A percentile compares a stretch with the other conserved stretches of the same genome.
These are phyloP conservation scores for Agelastica alni DNA, from an alignment of 2,888 invertebrate genomes.

Conservation along the genomic window DNA sequence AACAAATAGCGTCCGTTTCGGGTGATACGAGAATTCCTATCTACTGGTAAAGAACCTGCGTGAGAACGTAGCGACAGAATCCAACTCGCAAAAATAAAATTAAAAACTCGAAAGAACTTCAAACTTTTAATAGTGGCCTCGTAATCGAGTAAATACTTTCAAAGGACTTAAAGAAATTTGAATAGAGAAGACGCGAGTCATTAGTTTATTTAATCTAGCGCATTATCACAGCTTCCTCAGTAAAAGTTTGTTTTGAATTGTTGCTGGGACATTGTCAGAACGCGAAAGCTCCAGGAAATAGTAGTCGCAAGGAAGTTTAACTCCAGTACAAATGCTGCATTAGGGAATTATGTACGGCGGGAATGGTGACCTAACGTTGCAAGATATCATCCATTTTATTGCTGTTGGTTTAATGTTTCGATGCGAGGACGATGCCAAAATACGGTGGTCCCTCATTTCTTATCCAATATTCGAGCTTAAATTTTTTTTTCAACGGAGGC, in stretches of 20 bases:
- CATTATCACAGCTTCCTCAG: conserved; percentile 23
- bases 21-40: too few species aligned
- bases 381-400: conserved; percentile 13
- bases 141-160: too few species aligned
- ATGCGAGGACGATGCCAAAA: not conserved
- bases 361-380: conserved; percentile 13
- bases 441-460: too few species aligned
- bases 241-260: conserved; percentile 24
- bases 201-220: conserved; percentile 26
- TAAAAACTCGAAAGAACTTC: too few species aligned
- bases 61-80: too few species aligned
- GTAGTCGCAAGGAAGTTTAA: conserved; percentile 20
- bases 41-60: too few species aligned
- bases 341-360: conserved; percentile 17
- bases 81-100: too few species aligned
- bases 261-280: conserved; percentile 13
- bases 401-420: not conserved
- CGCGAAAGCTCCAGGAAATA: conserved; percentile 13
- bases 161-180: too few species aligned
- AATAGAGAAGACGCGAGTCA: conserved; percentile 15
- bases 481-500: too few species aligned
- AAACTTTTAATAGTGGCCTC: too few species aligned
- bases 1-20: too few species aligned
- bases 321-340: conserved; percentile 21
- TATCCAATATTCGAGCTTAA: too few species aligned